Percentiles rank a stretch among this genome's conserved stretches.
phyloP scores from a whole-genome alignment of 2,113 vertebrate species.

The Epinephelus cyanopodus region DNA sequence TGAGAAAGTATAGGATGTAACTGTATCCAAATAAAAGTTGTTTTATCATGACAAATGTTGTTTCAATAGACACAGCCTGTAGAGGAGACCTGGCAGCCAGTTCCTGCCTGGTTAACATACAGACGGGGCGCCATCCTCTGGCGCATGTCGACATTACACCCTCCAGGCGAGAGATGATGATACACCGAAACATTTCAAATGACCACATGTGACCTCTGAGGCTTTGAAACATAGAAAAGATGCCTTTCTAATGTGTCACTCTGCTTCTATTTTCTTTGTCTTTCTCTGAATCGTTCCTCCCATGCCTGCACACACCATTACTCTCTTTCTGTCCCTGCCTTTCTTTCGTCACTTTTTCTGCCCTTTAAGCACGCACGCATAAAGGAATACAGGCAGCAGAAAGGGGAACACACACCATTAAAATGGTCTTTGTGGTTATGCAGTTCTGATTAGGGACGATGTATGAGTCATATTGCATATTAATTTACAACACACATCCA shows the following conservation, averaged over 20 bases:
- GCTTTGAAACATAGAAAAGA: conserved; percentile 63
- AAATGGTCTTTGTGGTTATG: conserved; percentile 36
- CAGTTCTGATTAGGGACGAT: conserved; percentile 46
- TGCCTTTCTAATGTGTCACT: conserved; percentile 63
- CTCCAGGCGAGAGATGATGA: conserved; percentile 9
- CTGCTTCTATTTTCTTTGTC: conserved; percentile 50
- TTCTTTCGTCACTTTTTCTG: conserved; percentile 45
- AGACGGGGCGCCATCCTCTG: conserved; percentile 80
- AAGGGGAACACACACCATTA: conserved; percentile 29
- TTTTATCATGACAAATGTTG: conserved; percentile 11
- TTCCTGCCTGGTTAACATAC: conserved; percentile 52
- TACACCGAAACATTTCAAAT: conserved; percentile 43
- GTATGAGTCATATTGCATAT: conserved; percentile 57
- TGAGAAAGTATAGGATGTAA: not conserved
- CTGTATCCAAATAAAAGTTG: not conserved
- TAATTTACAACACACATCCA: conserved; percentile 52
- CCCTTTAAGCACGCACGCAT: conserved; percentile 16
- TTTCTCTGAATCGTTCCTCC: conserved; percentile 32
- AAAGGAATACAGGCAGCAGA: conserved; percentile 24
- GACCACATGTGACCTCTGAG: conserved; percentile 71
- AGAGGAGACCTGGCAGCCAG: not conserved
- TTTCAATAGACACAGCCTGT: not conserved
- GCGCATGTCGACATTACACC: conserved; percentile 51
- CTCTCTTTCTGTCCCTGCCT: conserved; percentile 8
- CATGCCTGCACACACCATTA: conserved; percentile 33